phyloP scores from a whole-genome alignment of 2,797 vertebrate species.

The Oryzias sinensis region DNA sequence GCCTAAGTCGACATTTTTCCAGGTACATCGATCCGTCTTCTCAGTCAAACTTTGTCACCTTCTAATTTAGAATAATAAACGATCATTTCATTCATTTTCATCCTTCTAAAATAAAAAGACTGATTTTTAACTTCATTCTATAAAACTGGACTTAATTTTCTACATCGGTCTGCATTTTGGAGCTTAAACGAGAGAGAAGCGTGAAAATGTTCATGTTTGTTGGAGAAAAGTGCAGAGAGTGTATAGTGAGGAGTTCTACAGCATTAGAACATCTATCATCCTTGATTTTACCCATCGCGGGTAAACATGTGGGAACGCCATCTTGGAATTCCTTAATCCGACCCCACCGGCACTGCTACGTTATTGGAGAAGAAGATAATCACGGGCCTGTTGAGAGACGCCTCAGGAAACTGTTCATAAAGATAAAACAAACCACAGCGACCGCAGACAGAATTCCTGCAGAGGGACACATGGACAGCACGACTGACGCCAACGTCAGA shows the following conservation, averaged over 20 bases:
- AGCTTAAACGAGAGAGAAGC: too few relatives aligned
- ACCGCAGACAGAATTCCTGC: conserved; percentile 10
- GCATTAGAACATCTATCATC: too few relatives aligned
- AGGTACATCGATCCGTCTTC: background rate
- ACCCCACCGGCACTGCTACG: conserved; percentile 23
- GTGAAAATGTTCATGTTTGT: too few relatives aligned
- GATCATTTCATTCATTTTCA: background rate
- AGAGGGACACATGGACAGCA: conserved; percentile 26
- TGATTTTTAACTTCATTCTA: too few relatives aligned
- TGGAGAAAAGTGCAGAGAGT: too few relatives aligned
- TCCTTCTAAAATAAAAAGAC: too few relatives aligned
- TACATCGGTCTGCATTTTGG: too few relatives aligned
- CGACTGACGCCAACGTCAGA: conserved; percentile 6
- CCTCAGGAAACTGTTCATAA: conserved; percentile 26
- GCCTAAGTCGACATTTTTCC: too few relatives aligned
- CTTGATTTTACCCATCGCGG: background rate
- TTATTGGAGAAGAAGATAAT: conserved; percentile 39
- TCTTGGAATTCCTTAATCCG: background rate
- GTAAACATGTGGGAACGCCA: background rate
- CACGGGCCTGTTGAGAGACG: conserved; percentile 12
- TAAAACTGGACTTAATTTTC: too few relatives aligned
- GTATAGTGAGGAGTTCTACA: too few relatives aligned
- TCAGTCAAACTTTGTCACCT: conserved; percentile 6
- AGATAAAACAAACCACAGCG: conserved; percentile 18
- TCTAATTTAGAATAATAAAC: background rate